A percentile compares a stretch with the other conserved stretches of the same genome.
Conservation (phyloP, 2,888 invertebrate genomes). For the Lepetodrilus schrolli region DNA sequence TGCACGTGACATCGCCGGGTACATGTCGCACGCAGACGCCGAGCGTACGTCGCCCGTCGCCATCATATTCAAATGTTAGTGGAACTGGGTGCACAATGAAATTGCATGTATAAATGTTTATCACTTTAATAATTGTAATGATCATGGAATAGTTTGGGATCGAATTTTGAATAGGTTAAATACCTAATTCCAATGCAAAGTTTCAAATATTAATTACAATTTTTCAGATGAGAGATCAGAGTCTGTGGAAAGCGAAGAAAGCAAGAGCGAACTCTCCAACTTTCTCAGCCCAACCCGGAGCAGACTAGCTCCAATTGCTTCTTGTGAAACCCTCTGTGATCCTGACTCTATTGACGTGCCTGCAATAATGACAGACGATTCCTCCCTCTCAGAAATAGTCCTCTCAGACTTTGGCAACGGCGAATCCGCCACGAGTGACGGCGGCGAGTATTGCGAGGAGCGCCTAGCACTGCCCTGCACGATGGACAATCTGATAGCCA, state of each 20-base stretch:
- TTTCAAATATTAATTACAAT: too few relatives aligned
- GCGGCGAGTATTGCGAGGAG: conserved; percentile 45
- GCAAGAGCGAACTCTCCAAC: conserved; percentile 52
- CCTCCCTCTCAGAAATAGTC: conserved; percentile 52
- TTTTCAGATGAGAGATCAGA: conserved; percentile 53
- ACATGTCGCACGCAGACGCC: background rate
- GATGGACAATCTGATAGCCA: conserved; percentile 58
- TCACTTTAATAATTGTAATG: too few relatives aligned
- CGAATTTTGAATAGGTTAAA: too few relatives aligned
- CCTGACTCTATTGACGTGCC: conserved; percentile 54
- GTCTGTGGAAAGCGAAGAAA: conserved; percentile 58
- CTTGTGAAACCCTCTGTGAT: conserved; percentile 73
- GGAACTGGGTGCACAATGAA: too few relatives aligned
- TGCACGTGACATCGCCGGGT: background rate
- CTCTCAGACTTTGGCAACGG: conserved; percentile 52
- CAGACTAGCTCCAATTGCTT: conserved; percentile 75
- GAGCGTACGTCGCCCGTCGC: background rate
- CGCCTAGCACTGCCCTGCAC: conserved; percentile 48
- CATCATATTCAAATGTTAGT: conserved; percentile 5
- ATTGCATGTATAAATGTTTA: too few relatives aligned
- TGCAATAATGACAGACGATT: conserved; percentile 60
- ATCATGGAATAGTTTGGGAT: too few relatives aligned
- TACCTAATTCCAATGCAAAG: too few relatives aligned
- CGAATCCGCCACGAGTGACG: conserved; percentile 58
- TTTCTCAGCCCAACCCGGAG: conserved; percentile 59